Evolutionary conservation across 2,797 vertebrate genomes (phyloP).

Genomic region (Mycteria americana): DNA sequence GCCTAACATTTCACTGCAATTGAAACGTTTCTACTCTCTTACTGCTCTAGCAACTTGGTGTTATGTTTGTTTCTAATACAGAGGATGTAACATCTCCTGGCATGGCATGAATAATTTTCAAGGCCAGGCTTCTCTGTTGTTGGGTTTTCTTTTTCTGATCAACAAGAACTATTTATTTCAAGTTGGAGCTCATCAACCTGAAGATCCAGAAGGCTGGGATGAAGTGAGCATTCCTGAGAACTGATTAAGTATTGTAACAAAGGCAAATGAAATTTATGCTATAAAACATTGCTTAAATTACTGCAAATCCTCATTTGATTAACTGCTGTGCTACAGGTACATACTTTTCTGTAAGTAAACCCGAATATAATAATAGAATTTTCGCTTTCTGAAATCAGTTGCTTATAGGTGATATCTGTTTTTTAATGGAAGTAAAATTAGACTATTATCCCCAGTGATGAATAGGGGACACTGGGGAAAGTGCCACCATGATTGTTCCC

Average conservation of each 20-base stretch:
- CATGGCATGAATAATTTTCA: neutral
- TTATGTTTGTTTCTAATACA: neutral
- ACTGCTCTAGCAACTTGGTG: neutral
- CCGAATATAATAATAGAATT: neutral
- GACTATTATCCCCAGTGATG: neutral
- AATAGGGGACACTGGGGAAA: neutral
- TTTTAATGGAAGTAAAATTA: neutral
- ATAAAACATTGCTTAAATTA: neutral
- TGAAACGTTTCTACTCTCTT: neutral
- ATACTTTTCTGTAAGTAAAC: neutral
- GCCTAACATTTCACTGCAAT: neutral
- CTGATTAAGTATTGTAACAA: neutral
- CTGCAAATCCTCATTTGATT: constrained; percentile 1
- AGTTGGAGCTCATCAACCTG: neutral
- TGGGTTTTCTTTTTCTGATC: neutral
- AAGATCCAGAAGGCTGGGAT: neutral
- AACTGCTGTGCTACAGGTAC: neutral
- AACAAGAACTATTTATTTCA: neutral
- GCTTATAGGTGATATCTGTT: neutral
- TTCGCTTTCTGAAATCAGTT: neutral
- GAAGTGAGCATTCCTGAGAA: neutral
- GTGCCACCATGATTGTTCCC: neutral
- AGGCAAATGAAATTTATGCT: neutral
- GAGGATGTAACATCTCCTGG: neutral
- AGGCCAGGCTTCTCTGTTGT: neutral